Evolutionary conservation across 2,797 vertebrate species (phyloP).

Genomic region (Phyllotis vaccarum): DNA sequence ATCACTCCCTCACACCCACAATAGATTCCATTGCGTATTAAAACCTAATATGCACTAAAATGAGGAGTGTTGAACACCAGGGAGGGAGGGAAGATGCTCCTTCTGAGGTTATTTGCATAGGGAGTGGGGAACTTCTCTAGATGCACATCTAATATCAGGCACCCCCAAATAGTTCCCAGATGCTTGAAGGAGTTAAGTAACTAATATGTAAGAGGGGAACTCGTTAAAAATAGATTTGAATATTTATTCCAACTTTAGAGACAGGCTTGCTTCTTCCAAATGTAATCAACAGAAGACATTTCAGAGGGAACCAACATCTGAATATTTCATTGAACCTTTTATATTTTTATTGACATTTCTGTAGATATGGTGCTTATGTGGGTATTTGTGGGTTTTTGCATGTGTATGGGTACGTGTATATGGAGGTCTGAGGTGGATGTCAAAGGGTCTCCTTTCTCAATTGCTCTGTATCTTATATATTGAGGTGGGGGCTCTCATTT

Average conservation of each 20-base stretch:
- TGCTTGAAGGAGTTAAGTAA: constrained; percentile 33
- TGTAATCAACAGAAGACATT: constrained; percentile 38
- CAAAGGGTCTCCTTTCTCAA: background rate
- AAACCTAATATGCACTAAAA: background rate
- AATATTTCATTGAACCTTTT: background rate
- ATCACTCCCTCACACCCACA: fast-evolving
- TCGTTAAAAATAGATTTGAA: constrained; percentile 58
- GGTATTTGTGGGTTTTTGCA: background rate
- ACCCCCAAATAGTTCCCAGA: constrained; percentile 9
- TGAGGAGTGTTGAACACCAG: background rate
- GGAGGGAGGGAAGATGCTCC: background rate
- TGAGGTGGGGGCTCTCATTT: background rate
- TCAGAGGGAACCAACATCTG: background rate
- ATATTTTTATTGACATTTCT: background rate
- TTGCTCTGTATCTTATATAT: background rate
- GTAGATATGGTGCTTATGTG: background rate
- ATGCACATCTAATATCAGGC: background rate
- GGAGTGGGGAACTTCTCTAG: background rate
- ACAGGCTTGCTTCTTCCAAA: constrained; percentile 47
- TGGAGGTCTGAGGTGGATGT: background rate
- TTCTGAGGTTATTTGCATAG: background rate
- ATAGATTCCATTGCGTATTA: fast-evolving
- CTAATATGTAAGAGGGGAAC: constrained; percentile 1
- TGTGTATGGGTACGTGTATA: background rate
- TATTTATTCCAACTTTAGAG: constrained; percentile 48